phyloP scores from a whole-genome alignment of 2,113 vertebrate genomes.

The Nansenia antarctica region DNA sequence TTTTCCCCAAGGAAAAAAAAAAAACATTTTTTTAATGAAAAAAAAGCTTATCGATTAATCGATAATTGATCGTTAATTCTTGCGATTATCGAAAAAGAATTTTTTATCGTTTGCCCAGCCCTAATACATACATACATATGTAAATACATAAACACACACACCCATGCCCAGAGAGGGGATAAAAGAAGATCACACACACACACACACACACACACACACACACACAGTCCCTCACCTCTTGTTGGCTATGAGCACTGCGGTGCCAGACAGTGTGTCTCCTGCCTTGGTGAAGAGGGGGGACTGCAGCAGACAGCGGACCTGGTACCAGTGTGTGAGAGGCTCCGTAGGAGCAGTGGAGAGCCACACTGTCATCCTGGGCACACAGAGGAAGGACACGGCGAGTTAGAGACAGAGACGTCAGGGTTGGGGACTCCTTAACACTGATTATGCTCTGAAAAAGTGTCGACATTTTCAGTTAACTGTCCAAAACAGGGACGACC shows the following conservation, averaged over 20 bases:
- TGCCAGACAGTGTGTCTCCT: conserved; percentile 93
- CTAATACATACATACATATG: no score
- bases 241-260: conserved; percentile 89
- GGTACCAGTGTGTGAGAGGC: conserved; percentile 96
- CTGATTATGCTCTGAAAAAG: no score
- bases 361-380: conserved; percentile 89
- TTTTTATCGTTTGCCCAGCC: no score
- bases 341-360: conserved; percentile 93
- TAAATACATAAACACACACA: no score
- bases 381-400: neutral
- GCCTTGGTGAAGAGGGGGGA: conserved; percentile 94
- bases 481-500: no score
- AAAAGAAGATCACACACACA: neutral
- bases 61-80: no score
- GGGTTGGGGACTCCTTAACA: neutral
- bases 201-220: neutral
- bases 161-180: neutral
- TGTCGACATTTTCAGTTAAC: no score
- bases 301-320: conserved; percentile 93
- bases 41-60: no score
- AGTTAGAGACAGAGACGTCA: no score
- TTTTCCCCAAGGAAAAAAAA: no score
- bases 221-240: conserved; percentile 77
- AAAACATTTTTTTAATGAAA: no score
- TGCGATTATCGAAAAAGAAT: no score